phyloP scores from a whole-genome alignment of 2,797 vertebrate species.

The Sebastes steindachneri region DNA sequence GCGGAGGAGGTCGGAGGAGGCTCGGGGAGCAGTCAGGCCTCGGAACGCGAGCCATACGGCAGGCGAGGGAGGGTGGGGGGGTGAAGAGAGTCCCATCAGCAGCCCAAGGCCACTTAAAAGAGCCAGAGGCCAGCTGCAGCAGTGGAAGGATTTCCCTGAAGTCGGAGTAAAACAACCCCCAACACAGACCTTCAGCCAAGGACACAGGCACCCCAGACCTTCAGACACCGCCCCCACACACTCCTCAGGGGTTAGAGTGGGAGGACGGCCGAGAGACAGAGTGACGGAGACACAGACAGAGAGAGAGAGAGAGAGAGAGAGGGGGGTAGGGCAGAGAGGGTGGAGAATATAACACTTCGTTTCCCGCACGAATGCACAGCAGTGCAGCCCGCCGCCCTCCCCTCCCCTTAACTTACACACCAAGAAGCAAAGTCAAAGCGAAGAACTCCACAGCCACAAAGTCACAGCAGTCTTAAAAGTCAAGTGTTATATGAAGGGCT shows the following conservation, averaged over 20 bases:
- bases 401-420: constrained; percentile 34
- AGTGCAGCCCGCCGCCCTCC: background rate
- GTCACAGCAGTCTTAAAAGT: constrained; percentile 72
- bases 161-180: constrained; percentile 45
- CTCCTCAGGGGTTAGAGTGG: constrained; percentile 32
- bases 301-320: background rate
- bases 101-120: constrained; percentile 17
- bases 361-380: constrained; percentile 56
- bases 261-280: constrained; percentile 19
- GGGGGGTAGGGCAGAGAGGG: background rate
- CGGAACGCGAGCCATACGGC: background rate
- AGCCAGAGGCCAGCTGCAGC: constrained; percentile 6
- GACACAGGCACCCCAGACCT: constrained; percentile 25
- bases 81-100: background rate
- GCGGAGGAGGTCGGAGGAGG: background rate
- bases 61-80: background rate
- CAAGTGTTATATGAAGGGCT: constrained; percentile 42
- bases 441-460: constrained; percentile 60
- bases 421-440: constrained; percentile 69
- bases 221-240: constrained; percentile 21
- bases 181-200: constrained; percentile 57
- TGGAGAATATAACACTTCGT: constrained; percentile 42
- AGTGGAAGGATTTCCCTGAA: constrained; percentile 32
- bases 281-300: constrained; percentile 19
- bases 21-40: background rate